phyloP scores from a whole-genome alignment of 2,113 vertebrate genomes.

The Asarcornis scutulata region DNA sequence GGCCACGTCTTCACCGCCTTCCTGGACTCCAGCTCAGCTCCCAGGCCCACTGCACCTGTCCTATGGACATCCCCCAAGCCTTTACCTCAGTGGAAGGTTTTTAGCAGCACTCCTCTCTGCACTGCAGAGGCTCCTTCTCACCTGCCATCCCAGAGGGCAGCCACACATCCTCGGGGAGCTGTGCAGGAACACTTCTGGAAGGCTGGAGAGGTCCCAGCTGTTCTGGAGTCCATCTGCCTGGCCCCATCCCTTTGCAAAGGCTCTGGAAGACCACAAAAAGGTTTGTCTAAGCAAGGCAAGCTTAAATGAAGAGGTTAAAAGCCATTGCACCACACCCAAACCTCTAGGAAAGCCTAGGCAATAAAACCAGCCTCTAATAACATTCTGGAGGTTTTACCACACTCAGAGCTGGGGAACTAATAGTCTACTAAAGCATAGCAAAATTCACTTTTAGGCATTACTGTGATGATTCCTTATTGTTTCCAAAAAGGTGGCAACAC shows the following conservation, averaged over 20 bases:
- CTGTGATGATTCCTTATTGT: background rate
- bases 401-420: background rate
- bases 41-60: no score
- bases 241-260: background rate
- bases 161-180: accelerated
- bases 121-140: background rate
- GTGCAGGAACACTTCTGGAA: background rate
- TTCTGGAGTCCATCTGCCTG: background rate
- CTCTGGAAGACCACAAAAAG: background rate
- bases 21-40: background rate
- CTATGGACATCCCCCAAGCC: background rate
- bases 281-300: background rate
- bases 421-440: background rate
- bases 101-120: background rate
- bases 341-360: background rate
- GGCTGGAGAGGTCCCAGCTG: background rate
- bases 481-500: background rate
- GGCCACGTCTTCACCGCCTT: background rate
- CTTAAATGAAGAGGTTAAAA: background rate
- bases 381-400: background rate
- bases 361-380: background rate
- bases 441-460: background rate
- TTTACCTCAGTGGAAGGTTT: background rate
- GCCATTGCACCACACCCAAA: background rate
- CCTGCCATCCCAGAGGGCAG: background rate